Evolutionary conservation across 2,113 vertebrate species (phyloP), one percentile per base, ranked within the genome.

Genomic region (Corythaixoides concolor): DNA sequence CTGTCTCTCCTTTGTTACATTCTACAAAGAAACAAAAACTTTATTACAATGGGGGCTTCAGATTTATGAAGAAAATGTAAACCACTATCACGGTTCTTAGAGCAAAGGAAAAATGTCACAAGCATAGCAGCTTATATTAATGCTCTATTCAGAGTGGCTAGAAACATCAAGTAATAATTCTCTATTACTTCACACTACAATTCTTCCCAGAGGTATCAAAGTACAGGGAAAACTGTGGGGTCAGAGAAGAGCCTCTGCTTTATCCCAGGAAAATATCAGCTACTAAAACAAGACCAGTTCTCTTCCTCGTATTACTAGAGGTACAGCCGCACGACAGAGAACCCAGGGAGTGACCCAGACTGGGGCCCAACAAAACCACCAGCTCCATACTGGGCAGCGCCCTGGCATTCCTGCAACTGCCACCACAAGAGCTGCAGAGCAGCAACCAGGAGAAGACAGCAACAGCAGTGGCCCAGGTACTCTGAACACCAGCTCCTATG

Each of bases 1-100:
- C 93, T 98, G 99, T n/a, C 99, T 98, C 97, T 99, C 99, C 97
- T 99, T 99, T 74, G 99, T 99, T 70, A 99, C 99, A 92, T 97
- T 99, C 99, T 99, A 95, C 82, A 95, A 96, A 66, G 93, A 64
- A 97, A 96, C 15, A 82, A 32, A 74, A 70, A 18, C 18, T 43
- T 74, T 3, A 50, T 47, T 28, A 67, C 58, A 47, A 19, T 0
- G 5, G 15, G 27, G 7, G 19, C 24, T 67, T 84, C 53, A 45
- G 41, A 22, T 5, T 37, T 12, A 35, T 15, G 26, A 90, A 23
- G 55, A 56, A 95, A 88, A 55, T 5, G 15, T 45, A 58, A 62
- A 47, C 11, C 3, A 1, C 28, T 45, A 24, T 12, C 63, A 45
- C 37, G 64, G 73, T 23, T 28, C 73, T 58, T 7, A 4, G 8